Percentiles rank a stretch among this genome's conserved stretches.
Evolutionary conservation across 2,888 invertebrate genomes (phyloP).

Genomic region (Lithosia quadra): DNA sequence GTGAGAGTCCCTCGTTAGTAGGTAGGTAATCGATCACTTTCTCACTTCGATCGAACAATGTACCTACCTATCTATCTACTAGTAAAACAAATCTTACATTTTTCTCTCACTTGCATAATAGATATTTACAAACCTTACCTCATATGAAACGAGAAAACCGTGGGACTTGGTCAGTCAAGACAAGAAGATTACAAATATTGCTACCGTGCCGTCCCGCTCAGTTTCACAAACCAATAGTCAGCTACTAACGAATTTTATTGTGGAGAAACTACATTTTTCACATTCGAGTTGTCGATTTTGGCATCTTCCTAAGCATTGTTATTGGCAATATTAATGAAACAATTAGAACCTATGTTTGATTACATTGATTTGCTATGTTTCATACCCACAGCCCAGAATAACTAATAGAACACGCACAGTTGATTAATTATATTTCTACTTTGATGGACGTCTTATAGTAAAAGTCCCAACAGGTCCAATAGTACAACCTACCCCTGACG

Average conservation of each 20-base stretch:
- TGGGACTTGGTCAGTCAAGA: constrained; percentile 5
- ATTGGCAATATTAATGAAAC: neutral
- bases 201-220: neutral
- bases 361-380: neutral
- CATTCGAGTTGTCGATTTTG: neutral
- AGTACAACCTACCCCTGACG: too few relatives aligned
- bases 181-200: constrained; percentile 10
- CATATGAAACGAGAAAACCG: constrained; percentile 9
- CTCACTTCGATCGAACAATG: too few relatives aligned
- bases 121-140: constrained; percentile 10
- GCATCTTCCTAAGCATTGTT: neutral
- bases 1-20: too few relatives aligned
- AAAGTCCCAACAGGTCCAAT: too few relatives aligned
- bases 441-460: too few relatives aligned
- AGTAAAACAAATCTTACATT: neutral
- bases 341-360: neutral
- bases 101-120: neutral
- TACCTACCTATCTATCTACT: too few relatives aligned
- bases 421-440: neutral
- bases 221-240: constrained; percentile 3
- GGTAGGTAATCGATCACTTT: too few relatives aligned
- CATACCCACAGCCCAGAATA: too few relatives aligned
- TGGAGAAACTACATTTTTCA: constrained; percentile 6
- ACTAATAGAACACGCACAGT: too few relatives aligned
- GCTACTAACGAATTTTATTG: neutral